phyloP scores from a whole-genome alignment of 2,888 invertebrate genomes.

The Drosophila prolongata region DNA sequence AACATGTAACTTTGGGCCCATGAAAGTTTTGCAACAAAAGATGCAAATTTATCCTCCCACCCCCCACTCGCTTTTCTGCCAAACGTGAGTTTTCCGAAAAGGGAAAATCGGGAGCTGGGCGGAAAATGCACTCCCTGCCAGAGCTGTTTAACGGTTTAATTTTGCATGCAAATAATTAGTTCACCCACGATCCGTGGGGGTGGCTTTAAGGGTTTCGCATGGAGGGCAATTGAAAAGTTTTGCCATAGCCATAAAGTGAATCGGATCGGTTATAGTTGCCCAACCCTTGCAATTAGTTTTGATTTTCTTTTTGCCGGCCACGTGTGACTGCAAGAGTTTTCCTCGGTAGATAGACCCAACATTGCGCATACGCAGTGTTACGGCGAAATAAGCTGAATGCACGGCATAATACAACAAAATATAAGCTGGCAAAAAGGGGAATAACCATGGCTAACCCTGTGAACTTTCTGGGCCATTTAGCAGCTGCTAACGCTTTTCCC shows the following conservation, averaged over 20 bases:
- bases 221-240: conserved; percentile 32
- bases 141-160: conserved; percentile 38
- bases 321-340: not conserved
- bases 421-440: not conserved
- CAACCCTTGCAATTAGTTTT: conserved; percentile 6
- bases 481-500: conserved; percentile 29
- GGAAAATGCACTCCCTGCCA: conserved; percentile 11
- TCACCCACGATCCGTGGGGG: conserved; percentile 19
- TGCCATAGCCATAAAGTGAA: conserved; percentile 21
- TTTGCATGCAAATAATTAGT: conserved; percentile 55
- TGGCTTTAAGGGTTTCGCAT: conserved; percentile 21
- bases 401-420: conserved; percentile 10
- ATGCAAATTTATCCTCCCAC: conserved; percentile 44
- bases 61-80: conserved; percentile 16
- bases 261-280: conserved; percentile 24
- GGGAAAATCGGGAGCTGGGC: not conserved
- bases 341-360: not conserved
- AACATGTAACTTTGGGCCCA: conserved; percentile 54
- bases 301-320: not conserved
- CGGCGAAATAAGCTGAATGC: conserved; percentile 2
- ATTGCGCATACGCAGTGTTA: conserved; percentile 30
- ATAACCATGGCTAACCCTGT: conserved; percentile 28
- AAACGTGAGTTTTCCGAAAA: conserved; percentile 42
- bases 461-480: conserved; percentile 49
- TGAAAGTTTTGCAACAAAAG: conserved; percentile 53